These are phyloP conservation scores for Puntigrus tetrazona DNA, from an alignment of 2,113 vertebrate genomes.

Conservation along the genomic window DNA sequence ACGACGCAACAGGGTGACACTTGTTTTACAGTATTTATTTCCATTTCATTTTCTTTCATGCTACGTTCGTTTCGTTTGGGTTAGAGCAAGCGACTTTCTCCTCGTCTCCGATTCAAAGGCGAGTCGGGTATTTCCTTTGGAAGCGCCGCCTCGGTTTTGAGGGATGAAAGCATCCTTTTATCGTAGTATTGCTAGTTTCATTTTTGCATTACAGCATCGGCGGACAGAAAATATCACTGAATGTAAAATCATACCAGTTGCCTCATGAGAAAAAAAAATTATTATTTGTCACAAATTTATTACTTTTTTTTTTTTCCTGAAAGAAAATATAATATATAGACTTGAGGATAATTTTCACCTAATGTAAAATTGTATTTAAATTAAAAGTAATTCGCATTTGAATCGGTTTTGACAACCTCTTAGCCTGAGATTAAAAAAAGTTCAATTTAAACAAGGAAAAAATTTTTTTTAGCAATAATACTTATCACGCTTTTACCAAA, in stretches of 20 bases:
- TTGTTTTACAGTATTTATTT: constrained; percentile 67
- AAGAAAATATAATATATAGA: constrained; percentile 9
- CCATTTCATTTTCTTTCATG: constrained; percentile 38
- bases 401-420: not conserved
- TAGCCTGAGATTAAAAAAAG: not conserved
- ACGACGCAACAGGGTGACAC: constrained; percentile 36
- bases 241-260: constrained; percentile 13
- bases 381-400: not conserved
- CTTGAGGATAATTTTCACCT: not conserved
- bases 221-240: constrained; percentile 8
- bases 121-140: not conserved
- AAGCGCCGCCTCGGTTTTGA: not conserved
- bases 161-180: not conserved
- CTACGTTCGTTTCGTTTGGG: constrained; percentile 3
- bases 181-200: not conserved
- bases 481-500: not conserved
- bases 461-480: not conserved
- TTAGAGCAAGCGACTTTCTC: not conserved
- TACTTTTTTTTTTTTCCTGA: not conserved
- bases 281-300: not conserved
- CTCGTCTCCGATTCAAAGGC: not conserved
- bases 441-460: not conserved
- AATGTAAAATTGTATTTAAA: not conserved
- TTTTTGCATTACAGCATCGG: not conserved
- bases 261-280: not conserved